Percentiles rank a stretch among this genome's conserved stretches.
Conservation (phyloP, 2,113 vertebrate genomes). For the Tinamus guttatus region DNA sequence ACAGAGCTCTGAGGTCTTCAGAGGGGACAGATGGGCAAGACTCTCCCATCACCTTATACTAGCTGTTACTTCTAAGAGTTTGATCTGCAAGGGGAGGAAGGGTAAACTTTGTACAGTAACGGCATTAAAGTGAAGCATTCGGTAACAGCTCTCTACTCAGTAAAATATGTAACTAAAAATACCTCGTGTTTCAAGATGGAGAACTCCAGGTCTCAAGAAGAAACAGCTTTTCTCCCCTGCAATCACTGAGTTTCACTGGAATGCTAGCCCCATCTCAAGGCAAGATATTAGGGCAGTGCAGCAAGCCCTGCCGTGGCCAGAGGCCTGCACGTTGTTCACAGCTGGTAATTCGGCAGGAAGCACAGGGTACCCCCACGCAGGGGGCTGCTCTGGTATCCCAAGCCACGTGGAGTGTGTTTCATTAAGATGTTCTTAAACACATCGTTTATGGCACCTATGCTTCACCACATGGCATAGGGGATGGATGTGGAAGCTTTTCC, state of each 20-base stretch:
- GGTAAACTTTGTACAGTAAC: neutral
- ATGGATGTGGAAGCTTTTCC: neutral
- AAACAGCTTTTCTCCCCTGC: neutral
- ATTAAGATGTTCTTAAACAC: neutral
- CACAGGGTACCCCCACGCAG: neutral
- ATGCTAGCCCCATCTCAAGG: neutral
- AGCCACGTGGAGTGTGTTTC: neutral
- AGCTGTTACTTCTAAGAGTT: constrained; percentile 24
- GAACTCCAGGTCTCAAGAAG: neutral
- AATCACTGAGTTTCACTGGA: neutral
- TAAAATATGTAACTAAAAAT: constrained; percentile 9
- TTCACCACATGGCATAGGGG: neutral
- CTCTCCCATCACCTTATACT: constrained; percentile 30
- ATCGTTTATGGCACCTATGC: neutral
- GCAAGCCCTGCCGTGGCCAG: neutral
- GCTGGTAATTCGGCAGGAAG: neutral
- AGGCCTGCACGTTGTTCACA: neutral
- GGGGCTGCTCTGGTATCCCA: neutral
- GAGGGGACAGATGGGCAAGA: neutral
- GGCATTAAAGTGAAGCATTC: neutral
- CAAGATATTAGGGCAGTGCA: neutral
- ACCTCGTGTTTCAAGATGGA: neutral
- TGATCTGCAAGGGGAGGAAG: constrained; percentile 19
- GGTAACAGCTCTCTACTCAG: constrained; percentile 7
- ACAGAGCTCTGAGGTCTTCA: constrained; percentile 7